A percentile compares a stretch with the other conserved stretches of the same genome.
These are phyloP conservation scores for Clusia tigrina DNA, from an alignment of 2,888 invertebrate species.

Conservation along the genomic window DNA sequence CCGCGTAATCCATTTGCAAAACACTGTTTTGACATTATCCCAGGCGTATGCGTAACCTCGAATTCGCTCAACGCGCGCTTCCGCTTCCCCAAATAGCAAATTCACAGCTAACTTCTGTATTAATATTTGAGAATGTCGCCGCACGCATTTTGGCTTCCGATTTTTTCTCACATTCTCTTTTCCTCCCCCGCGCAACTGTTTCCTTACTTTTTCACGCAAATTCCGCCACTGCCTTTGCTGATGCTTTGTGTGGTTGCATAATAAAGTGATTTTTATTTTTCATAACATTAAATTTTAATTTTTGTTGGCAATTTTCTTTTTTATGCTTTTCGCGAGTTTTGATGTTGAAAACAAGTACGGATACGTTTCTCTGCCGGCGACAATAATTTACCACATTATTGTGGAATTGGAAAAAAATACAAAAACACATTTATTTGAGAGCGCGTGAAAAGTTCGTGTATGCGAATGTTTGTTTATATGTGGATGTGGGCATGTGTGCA, in stretches of 20 bases:
- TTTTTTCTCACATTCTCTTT: not conserved
- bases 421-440: not conserved
- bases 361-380: not conserved
- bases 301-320: not conserved
- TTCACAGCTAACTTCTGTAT: slow-evolving; percentile 6
- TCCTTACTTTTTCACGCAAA: not conserved
- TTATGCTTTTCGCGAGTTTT: not conserved
- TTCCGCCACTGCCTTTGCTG: too few relatives aligned
- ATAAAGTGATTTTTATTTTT: slow-evolving; percentile 17
- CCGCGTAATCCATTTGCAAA: slow-evolving; percentile 17
- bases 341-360: not conserved
- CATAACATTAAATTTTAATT: slow-evolving; percentile 21
- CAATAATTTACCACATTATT: slow-evolving; percentile 12
- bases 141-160: slow-evolving; percentile 14
- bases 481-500: not conserved
- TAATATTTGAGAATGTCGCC: slow-evolving; percentile 24
- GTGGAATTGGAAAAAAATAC: not conserved
- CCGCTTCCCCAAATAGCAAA: not conserved
- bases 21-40: slow-evolving; percentile 16
- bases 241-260: slow-evolving; percentile 11
- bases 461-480: not conserved
- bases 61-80: not conserved
- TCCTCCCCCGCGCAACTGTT: not conserved
- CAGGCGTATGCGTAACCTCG: slow-evolving; percentile 10
- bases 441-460: not conserved